These are phyloP conservation scores for Cephus sareptanus DNA, from an alignment of 2,888 invertebrate genomes.

Conservation along the genomic window DNA sequence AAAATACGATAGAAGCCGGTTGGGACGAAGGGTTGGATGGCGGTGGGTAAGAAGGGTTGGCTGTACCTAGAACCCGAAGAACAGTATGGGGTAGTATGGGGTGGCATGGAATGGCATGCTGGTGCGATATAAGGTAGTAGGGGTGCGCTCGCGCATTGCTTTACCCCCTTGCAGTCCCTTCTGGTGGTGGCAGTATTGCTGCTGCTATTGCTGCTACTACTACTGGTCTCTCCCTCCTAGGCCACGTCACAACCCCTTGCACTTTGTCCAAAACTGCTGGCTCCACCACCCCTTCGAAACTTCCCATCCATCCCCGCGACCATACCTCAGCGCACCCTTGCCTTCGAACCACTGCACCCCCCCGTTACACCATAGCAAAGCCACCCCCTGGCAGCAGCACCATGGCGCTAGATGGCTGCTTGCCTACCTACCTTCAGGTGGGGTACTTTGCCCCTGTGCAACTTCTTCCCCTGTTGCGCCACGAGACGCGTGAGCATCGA, in stretches of 20 bases:
- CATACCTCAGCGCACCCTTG: slow-evolving; percentile 19
- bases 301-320: slow-evolving; percentile 16
- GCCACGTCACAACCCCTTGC: slow-evolving; percentile 14
- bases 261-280: slow-evolving; percentile 29
- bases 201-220: background rate
- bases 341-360: slow-evolving; percentile 10
- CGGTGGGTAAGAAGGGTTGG: background rate
- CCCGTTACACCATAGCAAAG: background rate
- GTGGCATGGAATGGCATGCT: slow-evolving; percentile 4
- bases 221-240: slow-evolving; percentile 14
- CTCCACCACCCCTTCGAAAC: slow-evolving; percentile 11
- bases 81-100: background rate
- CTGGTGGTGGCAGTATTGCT: background rate
- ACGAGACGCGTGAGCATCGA: slow-evolving; percentile 30
- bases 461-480: slow-evolving; percentile 31
- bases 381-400: slow-evolving; percentile 6
- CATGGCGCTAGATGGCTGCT: slow-evolving; percentile 8
- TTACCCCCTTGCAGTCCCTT: slow-evolving; percentile 19
- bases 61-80: background rate
- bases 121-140: slow-evolving; percentile 15
- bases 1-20: slow-evolving; percentile 25
- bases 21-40: background rate
- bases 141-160: slow-evolving; percentile 37
- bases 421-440: background rate
- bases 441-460: slow-evolving; percentile 3